A percentile compares a stretch with the other conserved stretches of the same genome.
These are phyloP conservation scores for Botia almorhae DNA, from an alignment of 2,797 vertebrate species.

Conservation along the genomic window DNA sequence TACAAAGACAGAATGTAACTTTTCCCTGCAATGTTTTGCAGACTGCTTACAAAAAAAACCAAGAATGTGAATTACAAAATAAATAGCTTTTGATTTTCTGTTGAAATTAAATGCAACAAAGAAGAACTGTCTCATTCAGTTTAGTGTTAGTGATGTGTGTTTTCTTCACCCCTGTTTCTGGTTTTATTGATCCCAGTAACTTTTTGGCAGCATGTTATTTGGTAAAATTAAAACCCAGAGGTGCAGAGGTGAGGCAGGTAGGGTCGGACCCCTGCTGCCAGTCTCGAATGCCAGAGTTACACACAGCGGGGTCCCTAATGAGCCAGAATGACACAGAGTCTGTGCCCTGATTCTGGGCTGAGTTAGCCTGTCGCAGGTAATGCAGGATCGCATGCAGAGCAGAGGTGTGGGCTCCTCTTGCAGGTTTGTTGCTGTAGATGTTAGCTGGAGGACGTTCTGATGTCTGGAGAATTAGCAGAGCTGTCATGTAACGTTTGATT, in stretches of 20 bases:
- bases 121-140: background rate
- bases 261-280: slow-evolving; percentile 22
- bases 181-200: too few relatives aligned
- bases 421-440: background rate
- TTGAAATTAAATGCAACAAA: slow-evolving; percentile 3
- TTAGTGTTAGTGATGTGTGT: background rate
- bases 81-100: too few relatives aligned
- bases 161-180: too few relatives aligned
- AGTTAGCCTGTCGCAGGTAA: slow-evolving; percentile 28
- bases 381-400: slow-evolving; percentile 22
- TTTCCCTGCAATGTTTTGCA: too few relatives aligned
- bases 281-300: slow-evolving; percentile 45
- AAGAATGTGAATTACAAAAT: too few relatives aligned
- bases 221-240: background rate
- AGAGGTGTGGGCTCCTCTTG: background rate
- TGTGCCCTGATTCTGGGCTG: slow-evolving; percentile 33
- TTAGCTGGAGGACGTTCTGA: background rate
- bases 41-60: too few relatives aligned
- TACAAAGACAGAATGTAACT: too few relatives aligned
- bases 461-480: background rate
- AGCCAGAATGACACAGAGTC: slow-evolving; percentile 29
- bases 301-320: slow-evolving; percentile 27
- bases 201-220: too few relatives aligned
- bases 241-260: slow-evolving; percentile 16
- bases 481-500: slow-evolving; percentile 23